Evolutionary conservation across 2,888 invertebrate genomes (phyloP).

Genomic region (Chymomyza fuscimana): DNA sequence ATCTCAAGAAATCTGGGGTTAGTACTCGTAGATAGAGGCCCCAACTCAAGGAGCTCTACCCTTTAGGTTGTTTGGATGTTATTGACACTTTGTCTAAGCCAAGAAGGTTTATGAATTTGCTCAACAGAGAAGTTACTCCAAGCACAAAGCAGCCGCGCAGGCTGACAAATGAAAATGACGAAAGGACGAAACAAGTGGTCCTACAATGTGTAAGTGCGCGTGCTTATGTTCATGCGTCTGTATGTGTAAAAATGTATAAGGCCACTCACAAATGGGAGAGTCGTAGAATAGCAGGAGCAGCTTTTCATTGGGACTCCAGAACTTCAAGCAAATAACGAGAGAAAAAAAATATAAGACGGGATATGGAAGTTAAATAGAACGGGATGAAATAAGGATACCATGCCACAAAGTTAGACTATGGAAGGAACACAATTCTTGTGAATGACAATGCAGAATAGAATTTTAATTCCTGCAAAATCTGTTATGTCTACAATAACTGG

Average conservation of each 20-base stretch:
- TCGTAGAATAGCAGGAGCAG: not conserved
- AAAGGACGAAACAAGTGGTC: not conserved
- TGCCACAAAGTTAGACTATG: not conserved
- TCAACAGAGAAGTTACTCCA: constrained; percentile 69
- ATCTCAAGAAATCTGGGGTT: not conserved
- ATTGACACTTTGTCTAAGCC: not conserved
- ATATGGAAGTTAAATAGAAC: not conserved
- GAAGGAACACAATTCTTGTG: not conserved
- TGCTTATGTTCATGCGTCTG: not conserved
- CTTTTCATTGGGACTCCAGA: not conserved
- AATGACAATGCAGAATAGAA: no score
- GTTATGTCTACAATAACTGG: no score
- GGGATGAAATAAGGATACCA: not conserved
- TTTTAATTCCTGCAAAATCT: no score
- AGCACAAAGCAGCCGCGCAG: constrained; percentile 41
- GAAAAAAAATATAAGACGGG: not conserved
- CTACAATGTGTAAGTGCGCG: not conserved
- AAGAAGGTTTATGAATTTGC: constrained; percentile 41
- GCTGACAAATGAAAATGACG: not conserved
- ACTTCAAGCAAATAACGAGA: constrained; percentile 5
- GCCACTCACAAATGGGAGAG: not conserved
- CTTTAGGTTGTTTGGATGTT: not conserved
- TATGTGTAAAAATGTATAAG: constrained; percentile 2
- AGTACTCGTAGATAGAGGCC: not conserved
- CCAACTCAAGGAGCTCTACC: not conserved